phyloP scores from a whole-genome alignment of 2,797 vertebrate genomes.

The Zenarchopterus dispar region DNA sequence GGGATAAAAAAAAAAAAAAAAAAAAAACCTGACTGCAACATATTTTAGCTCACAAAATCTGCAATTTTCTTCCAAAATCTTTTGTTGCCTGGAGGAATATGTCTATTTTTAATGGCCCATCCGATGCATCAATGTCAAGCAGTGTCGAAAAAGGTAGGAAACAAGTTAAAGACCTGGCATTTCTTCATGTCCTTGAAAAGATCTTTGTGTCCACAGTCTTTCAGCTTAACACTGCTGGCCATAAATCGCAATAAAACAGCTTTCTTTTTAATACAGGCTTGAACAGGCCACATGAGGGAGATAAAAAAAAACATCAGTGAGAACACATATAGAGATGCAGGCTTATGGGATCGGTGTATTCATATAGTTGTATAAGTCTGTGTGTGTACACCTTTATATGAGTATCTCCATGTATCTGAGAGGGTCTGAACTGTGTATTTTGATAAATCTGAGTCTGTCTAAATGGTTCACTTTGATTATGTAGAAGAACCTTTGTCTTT shows the following conservation, averaged over 20 bases:
- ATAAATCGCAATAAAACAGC: conserved; percentile 72
- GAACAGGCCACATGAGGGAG: conserved; percentile 69
- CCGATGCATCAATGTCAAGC: conserved; percentile 13
- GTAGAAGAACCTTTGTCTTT: conserved; percentile 38
- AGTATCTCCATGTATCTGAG: background rate
- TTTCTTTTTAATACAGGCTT: conserved; percentile 77
- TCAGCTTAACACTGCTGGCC: conserved; percentile 35
- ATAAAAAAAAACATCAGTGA: conserved; percentile 50
- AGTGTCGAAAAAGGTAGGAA: conserved; percentile 26
- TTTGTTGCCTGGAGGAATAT: conserved; percentile 3
- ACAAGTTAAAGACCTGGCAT: conserved; percentile 23
- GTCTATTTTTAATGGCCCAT: conserved; percentile 18
- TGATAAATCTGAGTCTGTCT: conserved; percentile 5
- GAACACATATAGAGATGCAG: conserved; percentile 12
- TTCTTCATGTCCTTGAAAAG: conserved; percentile 51
- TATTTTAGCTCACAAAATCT: conserved; percentile 15
- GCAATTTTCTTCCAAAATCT: conserved; percentile 4
- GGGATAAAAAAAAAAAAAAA: too few relatives aligned
- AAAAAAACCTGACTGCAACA: background rate
- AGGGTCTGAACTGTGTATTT: conserved; percentile 9
- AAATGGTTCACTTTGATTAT: conserved; percentile 41
- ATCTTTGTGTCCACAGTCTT: conserved; percentile 25
- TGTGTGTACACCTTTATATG: conserved; percentile 8
- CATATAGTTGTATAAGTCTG: conserved; percentile 5
- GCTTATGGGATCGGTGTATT: conserved; percentile 9